These are phyloP conservation scores for Ginglymostoma cirratum DNA, from an alignment of 2,113 vertebrate species.

Conservation along the genomic window DNA sequence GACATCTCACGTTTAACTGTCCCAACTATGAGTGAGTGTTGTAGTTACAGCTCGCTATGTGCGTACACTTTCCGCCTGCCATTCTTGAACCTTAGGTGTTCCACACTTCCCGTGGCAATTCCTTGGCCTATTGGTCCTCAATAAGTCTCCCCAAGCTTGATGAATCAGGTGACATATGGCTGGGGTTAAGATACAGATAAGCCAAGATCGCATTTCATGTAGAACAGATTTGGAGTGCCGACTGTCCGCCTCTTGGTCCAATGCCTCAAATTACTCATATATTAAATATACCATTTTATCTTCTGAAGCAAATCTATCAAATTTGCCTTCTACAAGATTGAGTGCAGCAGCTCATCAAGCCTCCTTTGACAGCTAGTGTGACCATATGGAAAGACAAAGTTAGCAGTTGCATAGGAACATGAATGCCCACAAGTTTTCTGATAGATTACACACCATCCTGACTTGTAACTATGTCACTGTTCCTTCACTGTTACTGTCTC, in stretches of 20 bases:
- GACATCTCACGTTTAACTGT: not conserved
- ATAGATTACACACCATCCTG: no score
- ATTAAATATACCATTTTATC: not conserved
- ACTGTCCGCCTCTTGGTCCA: not conserved
- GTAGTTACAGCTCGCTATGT: not conserved
- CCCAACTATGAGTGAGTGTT: not conserved
- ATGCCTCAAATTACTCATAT: not conserved
- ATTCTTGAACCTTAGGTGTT: not conserved
- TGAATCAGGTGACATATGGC: not conserved
- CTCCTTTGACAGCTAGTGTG: no score
- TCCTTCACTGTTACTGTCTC: no score
- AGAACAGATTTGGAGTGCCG: not conserved
- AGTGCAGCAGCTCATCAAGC: no score
- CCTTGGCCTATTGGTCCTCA: not conserved
- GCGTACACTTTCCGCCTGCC: not conserved
- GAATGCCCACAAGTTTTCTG: no score
- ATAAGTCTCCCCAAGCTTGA: not conserved
- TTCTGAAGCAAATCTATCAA: not conserved
- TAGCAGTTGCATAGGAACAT: no score
- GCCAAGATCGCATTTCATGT: not conserved
- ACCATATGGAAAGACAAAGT: no score
- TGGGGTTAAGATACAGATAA: not conserved
- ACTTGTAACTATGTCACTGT: no score
- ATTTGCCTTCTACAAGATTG: not conserved
- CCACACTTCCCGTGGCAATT: not conserved